A percentile compares a stretch with the other conserved stretches of the same genome.
These are phyloP conservation scores for Dryobotodes eremita DNA, from an alignment of 2,888 invertebrate genomes.

Conservation along the genomic window DNA sequence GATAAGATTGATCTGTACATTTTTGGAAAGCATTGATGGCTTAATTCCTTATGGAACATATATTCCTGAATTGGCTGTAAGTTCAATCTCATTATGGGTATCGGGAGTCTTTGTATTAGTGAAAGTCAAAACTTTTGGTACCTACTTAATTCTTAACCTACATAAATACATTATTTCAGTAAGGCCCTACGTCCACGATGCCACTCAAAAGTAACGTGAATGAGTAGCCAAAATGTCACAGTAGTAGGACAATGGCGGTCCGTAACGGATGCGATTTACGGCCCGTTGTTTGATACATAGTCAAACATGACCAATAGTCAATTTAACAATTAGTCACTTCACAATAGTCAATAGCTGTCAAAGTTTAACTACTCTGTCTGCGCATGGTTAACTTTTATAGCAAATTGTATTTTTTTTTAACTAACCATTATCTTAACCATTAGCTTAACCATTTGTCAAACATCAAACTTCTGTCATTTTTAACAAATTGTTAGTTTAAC, in stretches of 20 bases:
- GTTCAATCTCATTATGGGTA: conserved; percentile 24
- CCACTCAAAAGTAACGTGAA: background rate
- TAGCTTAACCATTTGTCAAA: too few species aligned
- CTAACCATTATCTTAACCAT: too few species aligned
- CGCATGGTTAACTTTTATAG: too few species aligned
- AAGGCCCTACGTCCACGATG: background rate
- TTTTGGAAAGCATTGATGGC: conserved; percentile 23
- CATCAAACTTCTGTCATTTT: too few species aligned
- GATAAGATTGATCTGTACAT: conserved; percentile 49
- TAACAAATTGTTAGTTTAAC: too few species aligned
- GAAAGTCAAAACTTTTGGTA: background rate
- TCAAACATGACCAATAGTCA: too few species aligned
- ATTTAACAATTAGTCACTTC: too few species aligned
- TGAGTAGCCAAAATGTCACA: background rate
- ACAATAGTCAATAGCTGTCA: too few species aligned
- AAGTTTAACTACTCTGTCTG: too few species aligned
- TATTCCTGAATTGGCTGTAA: background rate
- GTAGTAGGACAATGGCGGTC: background rate
- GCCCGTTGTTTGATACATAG: too few species aligned
- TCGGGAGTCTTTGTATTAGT: background rate
- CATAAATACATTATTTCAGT: background rate
- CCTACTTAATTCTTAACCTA: background rate
- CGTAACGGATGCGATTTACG: too few species aligned
- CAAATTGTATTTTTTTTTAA: too few species aligned
- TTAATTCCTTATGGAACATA: conserved; percentile 17